A percentile compares a stretch with the other conserved stretches of the same genome.
Evolutionary conservation across 2,888 invertebrate species (phyloP).

Genomic region (Acanthococcus lagerstroemiae): DNA sequence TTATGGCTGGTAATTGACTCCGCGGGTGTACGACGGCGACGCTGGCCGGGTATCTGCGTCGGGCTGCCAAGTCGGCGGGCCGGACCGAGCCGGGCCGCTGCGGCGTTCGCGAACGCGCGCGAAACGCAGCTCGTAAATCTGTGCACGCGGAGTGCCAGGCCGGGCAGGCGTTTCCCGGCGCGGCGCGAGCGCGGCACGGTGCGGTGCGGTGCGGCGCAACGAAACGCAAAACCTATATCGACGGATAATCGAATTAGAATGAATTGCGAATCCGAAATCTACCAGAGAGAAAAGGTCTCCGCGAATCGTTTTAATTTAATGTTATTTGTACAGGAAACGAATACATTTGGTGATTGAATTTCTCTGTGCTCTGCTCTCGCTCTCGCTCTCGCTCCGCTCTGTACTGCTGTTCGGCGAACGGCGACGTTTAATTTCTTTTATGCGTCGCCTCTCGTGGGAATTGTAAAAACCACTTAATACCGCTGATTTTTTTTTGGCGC

Average conservation of each 20-base stretch:
- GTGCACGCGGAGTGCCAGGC: too few species aligned
- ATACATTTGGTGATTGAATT: conserved; percentile 24
- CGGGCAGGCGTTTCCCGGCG: neutral
- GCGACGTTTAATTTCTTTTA: conserved; percentile 30
- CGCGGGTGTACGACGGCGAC: too few species aligned
- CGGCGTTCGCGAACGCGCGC: neutral
- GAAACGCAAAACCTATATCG: conserved; percentile 17
- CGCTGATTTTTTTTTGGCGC: too few species aligned
- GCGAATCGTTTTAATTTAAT: conserved; percentile 30
- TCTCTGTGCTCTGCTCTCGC: neutral
- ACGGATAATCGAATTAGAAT: conserved; percentile 27
- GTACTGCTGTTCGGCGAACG: neutral
- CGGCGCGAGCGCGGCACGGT: neutral
- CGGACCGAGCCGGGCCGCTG: neutral
- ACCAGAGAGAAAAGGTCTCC: neutral
- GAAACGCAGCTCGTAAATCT: neutral
- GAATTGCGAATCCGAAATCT: neutral
- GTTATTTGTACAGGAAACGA: conserved; percentile 19
- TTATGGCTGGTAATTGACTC: conserved; percentile 23
- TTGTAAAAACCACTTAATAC: conserved; percentile 28
- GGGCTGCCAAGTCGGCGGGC: neutral
- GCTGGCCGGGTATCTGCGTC: neutral
- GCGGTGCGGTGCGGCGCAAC: neutral
- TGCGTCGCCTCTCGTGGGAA: conserved; percentile 14
- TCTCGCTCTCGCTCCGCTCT: neutral